Evolutionary conservation across 2,888 invertebrate species (phyloP).

Genomic region (Melangyna quadrimaculata): DNA sequence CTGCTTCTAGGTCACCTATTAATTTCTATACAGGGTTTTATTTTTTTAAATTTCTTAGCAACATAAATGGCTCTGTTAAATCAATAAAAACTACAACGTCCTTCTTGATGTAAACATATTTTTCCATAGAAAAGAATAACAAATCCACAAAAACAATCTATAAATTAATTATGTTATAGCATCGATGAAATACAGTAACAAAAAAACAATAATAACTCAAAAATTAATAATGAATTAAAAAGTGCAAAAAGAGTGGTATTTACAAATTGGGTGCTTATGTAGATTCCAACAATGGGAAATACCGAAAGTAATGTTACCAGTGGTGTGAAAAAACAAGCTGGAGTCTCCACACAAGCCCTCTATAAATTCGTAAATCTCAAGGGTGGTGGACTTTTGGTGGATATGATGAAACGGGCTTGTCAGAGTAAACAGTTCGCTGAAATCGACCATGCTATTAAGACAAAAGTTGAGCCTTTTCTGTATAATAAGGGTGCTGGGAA

Average conservation of each 20-base stretch:
- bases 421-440: conserved; percentile 95
- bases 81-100: background rate
- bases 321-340: conserved; percentile 97
- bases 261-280: background rate
- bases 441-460: conserved; percentile 95
- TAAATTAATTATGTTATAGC: background rate
- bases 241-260: no score
- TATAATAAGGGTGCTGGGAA: conserved; percentile 97
- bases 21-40: no score
- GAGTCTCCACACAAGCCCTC: conserved; percentile 90
- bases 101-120: conserved; percentile 11
- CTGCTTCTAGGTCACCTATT: no score
- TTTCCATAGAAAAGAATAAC: background rate
- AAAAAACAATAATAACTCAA: background rate
- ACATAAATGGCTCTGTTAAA: conserved; percentile 9
- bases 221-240: background rate
- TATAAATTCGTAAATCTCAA: conserved; percentile 95
- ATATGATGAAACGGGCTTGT: conserved; percentile 94
- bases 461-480: conserved; percentile 94
- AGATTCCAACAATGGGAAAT: conserved; percentile 85
- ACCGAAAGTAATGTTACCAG: conserved; percentile 94
- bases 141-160: background rate
- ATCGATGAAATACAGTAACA: background rate
- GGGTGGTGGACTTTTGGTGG: conserved; percentile 95
- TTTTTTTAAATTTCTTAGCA: background rate